These are phyloP conservation scores for Rissa tridactyla DNA, from an alignment of 2,113 vertebrate species.

Conservation along the genomic window DNA sequence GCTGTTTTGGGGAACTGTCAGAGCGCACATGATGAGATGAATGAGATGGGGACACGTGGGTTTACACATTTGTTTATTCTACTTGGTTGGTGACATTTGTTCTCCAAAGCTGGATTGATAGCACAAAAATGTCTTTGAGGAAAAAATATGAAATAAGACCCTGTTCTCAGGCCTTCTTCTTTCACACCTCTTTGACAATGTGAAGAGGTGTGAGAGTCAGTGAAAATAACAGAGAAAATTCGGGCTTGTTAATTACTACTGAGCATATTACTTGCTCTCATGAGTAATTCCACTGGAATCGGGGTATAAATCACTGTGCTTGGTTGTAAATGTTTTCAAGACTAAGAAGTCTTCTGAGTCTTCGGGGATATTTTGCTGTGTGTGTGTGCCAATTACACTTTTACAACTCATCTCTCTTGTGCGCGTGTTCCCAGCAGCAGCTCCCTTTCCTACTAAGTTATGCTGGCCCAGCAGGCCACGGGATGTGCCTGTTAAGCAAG, in stretches of 20 bases:
- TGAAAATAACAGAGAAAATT: conserved; percentile 35
- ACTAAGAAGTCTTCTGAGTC: conserved; percentile 20
- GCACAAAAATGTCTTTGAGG: background rate
- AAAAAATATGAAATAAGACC: background rate
- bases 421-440: background rate
- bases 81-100: background rate
- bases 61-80: conserved; percentile 2
- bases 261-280: conserved; percentile 39
- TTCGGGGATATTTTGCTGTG: background rate
- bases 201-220: background rate
- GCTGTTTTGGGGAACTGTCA: background rate
- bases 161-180: background rate
- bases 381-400: conserved; percentile 36
- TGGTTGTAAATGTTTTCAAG: conserved; percentile 12
- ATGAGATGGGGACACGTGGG: background rate
- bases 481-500: background rate
- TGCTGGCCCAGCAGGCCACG: background rate
- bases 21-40: background rate
- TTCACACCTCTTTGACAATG: conserved; percentile 33
- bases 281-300: conserved; percentile 19
- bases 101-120: background rate
- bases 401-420: conserved; percentile 18
- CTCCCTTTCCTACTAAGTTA: conserved; percentile 8
- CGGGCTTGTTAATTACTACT: conserved; percentile 1
- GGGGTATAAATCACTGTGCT: conserved; percentile 2